phyloP scores from a whole-genome alignment of 2,113 vertebrate genomes.

The Ceyx melanurus region DNA sequence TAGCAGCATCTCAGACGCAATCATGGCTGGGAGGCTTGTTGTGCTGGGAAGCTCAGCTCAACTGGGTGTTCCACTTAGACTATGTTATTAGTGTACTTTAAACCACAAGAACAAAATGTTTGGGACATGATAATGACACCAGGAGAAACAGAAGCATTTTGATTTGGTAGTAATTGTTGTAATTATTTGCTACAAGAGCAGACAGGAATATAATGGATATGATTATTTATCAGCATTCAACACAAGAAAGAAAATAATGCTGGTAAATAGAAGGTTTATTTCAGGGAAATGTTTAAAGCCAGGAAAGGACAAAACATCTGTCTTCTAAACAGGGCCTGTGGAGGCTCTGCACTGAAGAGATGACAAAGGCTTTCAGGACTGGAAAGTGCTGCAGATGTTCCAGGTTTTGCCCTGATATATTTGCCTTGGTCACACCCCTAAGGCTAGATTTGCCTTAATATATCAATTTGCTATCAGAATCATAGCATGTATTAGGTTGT shows the following conservation, averaged over 20 bases:
- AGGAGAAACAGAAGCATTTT: constrained; percentile 55
- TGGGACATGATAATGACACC: constrained; percentile 60
- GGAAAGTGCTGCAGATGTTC: neutral
- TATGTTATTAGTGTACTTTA: constrained; percentile 22
- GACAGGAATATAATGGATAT: constrained; percentile 32
- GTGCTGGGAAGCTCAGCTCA: constrained; percentile 3
- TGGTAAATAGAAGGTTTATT: constrained; percentile 34
- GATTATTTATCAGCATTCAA: constrained; percentile 61
- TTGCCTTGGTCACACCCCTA: neutral
- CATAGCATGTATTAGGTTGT: too few species aligned
- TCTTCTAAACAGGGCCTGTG: neutral
- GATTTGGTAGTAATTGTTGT: constrained; percentile 59
- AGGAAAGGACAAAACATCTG: constrained; percentile 17
- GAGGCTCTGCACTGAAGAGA: neutral
- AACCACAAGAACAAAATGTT: constrained; percentile 62
- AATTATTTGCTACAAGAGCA: constrained; percentile 49
- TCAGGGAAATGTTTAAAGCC: constrained; percentile 4
- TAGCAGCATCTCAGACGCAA: constrained; percentile 35
- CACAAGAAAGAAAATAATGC: constrained; percentile 43
- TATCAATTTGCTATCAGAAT: too few species aligned
- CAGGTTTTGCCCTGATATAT: neutral
- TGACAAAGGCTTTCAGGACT: neutral
- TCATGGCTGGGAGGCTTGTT: constrained; percentile 22
- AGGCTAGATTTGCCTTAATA: neutral
- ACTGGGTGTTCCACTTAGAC: neutral